These are phyloP conservation scores for Cyanistes caeruleus DNA, from an alignment of 2,113 vertebrate genomes.

Conservation along the genomic window DNA sequence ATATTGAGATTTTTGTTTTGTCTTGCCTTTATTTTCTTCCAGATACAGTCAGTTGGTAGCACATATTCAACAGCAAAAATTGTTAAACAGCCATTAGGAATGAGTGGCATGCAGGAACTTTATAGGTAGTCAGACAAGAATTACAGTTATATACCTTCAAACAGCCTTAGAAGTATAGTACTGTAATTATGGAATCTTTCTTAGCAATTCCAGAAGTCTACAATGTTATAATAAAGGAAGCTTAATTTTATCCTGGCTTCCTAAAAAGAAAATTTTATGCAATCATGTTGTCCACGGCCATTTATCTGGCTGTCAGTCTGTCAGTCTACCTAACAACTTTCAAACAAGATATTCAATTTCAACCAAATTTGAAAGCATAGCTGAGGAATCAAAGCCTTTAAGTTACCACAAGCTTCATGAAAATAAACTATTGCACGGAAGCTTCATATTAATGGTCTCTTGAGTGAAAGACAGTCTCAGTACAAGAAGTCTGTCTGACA, in stretches of 20 bases:
- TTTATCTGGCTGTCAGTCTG: neutral
- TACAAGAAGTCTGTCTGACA: neutral
- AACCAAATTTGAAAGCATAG: neutral
- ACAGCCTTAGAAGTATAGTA: neutral
- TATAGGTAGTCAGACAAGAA: neutral
- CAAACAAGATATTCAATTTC: neutral
- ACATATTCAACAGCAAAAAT: neutral
- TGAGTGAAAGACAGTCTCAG: neutral
- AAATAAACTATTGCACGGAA: neutral
- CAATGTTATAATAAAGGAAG: neutral
- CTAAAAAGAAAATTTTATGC: neutral
- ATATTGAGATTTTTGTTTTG: neutral
- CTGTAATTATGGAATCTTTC: slow-evolving; percentile 13
- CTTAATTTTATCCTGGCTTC: slow-evolving; percentile 31
- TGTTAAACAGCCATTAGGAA: neutral
- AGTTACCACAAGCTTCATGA: neutral
- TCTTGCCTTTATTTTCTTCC: neutral
- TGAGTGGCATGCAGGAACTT: slow-evolving; percentile 16
- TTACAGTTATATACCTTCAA: neutral
- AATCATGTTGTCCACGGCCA: neutral
- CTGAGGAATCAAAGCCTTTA: neutral
- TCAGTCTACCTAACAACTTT: neutral
- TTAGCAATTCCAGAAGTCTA: neutral
- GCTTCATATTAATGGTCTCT: neutral
- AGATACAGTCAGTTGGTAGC: neutral